Evolutionary conservation across 2,113 vertebrate genomes (phyloP).

Genomic region (Haemorhous mexicanus): DNA sequence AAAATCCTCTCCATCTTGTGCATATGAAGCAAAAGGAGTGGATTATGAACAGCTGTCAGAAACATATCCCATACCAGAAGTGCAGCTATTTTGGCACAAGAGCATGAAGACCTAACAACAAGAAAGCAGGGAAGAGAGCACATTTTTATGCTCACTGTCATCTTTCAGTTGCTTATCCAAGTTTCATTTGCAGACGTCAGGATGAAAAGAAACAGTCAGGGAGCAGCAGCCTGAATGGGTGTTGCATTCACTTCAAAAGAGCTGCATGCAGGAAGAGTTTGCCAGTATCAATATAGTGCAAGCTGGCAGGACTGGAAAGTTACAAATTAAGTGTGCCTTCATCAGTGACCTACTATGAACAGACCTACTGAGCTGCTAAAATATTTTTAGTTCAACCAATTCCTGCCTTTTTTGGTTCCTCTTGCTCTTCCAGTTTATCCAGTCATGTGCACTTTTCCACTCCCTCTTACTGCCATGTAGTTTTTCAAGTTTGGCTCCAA

Average conservation of each 20-base stretch:
- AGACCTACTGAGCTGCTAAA: not conserved
- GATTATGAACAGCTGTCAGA: slow-evolving; percentile 31
- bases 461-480: slow-evolving; percentile 8
- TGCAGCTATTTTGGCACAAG: slow-evolving; percentile 17
- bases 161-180: slow-evolving; percentile 32
- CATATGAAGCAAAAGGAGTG: not conserved
- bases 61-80: slow-evolving; percentile 21
- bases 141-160: slow-evolving; percentile 1
- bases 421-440: slow-evolving; percentile 41
- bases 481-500: slow-evolving; percentile 45
- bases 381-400: slow-evolving; percentile 25
- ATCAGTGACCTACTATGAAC: slow-evolving; percentile 20
- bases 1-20: not conserved
- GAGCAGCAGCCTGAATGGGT: not conserved
- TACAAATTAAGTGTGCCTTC: slow-evolving; percentile 39
- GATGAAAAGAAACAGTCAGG: slow-evolving; percentile 12
- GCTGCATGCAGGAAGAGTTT: slow-evolving; percentile 2
- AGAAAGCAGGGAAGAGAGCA: not conserved
- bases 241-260: slow-evolving; percentile 2
- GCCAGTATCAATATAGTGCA: not conserved
- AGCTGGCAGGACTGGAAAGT: slow-evolving; percentile 44
- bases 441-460: not conserved
- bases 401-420: slow-evolving; percentile 39
- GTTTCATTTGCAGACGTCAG: slow-evolving; percentile 1
- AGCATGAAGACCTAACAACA: not conserved